Base-by-base conservation (phyloP, 2,888 invertebrate species). In the Heliconius sara region DNA sequence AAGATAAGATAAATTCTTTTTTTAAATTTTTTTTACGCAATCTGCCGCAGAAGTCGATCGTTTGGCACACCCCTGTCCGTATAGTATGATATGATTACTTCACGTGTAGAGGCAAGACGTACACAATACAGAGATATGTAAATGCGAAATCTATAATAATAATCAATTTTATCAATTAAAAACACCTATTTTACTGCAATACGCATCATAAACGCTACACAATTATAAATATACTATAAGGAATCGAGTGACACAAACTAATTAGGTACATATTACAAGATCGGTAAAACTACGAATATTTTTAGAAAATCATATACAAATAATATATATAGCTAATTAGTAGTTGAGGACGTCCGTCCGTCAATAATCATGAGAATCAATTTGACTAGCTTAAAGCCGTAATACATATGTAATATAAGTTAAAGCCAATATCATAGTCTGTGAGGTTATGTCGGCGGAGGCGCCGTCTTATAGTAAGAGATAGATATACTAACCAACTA, bases 351-450 rank as follows among this genome's bases (percentile, higher is more conserved):
- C 88, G 85, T 85, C 83, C 79, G 86, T 87, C 89, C 89, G 81
- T 84, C 87, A 89, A 90, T 91, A 91, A 91, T 92, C 93, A 93
- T 91, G 92, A 91, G 90, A 88, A 92, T 91, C 92, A 90, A 88
- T 92, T 91, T 93, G 93, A 93, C 94, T 93, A 91, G 91, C 92
- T 92, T 94, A 95, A 93, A 94, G 94, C 92, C 92, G 91, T 89
- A 90, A 92, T 91, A 93, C 88, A 91, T 92, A 92, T 91, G 92
- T 93, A 88, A 93, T 94, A 95, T 82, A 85, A 86, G 93, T 95
- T 95, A 95, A 95, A 95, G 95, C 95, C 95, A 95, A 95, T 95
- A 93, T 94, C 79, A 92, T 93, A 95, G 95, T 95, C 95, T 95
- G 95, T 95, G 92, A 92, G 94, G 93, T 95, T 91, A 93, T 93